Evolutionary conservation across 2,888 invertebrate genomes (phyloP), one percentile per base, ranked within the genome.

Genomic region (Zygaena filipendulae): DNA sequence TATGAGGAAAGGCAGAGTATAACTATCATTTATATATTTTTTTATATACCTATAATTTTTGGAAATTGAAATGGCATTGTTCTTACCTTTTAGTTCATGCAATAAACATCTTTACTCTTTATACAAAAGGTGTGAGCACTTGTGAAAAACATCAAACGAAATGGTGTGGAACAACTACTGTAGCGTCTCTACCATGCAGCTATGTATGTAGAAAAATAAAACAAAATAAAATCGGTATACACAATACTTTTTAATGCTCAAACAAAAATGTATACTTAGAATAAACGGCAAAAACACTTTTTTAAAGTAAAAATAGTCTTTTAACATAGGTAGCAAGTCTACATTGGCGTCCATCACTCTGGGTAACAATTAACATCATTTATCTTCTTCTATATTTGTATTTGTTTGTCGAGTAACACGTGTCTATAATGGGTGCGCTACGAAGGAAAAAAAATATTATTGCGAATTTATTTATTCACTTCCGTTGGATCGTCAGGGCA

Each of bases 361-460:
- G 40, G 32, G 36, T 32, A 36, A 22, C 20, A 27, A 21, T 34
- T 35, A 33, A 21, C 11, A 30, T 22, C 25, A 16, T 16, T 16
- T 35, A 28, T 64, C 75, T 70, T 64, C 70, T 69, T 59, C 68
- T 62, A 61, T 66, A 71, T 61, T 71, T 75, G 70, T 60, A 74
- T 71, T 62, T 77, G 61, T 70, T 77, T 61, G 61, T 47, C 42
- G 61, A 48, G 58, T 64, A 67, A 43, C 58, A 57, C 45, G 68
- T 52, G 59, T 70, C 71, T 68, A 79, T 59, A 45, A 62, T 63
- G 64, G 75, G 74, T 62, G 77, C 77, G 69, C 77, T 77, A 77
- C 55, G 68, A 59, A 71, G 53, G 49, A 69, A 72, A 69, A 57
- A 59, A 39, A 36, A 38, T 41, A 30, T 40, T 18, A 36, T 49